These are phyloP conservation scores for Andrena bicolor DNA, from an alignment of 2,888 invertebrate genomes.

Conservation along the genomic window DNA sequence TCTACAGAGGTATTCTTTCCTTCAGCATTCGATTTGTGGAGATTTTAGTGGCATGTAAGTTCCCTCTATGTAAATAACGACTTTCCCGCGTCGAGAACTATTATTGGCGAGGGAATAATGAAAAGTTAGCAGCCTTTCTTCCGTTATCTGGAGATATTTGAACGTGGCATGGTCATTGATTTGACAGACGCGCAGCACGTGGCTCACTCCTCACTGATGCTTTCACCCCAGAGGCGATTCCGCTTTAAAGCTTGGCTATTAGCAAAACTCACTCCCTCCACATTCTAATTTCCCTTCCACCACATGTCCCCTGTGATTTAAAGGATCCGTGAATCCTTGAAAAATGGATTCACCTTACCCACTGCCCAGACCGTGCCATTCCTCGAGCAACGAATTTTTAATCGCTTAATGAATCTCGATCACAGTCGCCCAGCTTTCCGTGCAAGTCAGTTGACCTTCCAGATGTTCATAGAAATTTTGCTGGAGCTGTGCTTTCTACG, in stretches of 20 bases:
- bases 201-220: constrained; percentile 20
- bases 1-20: background rate
- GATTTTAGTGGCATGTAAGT: background rate
- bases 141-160: constrained; percentile 13
- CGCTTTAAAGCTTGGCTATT: constrained; percentile 27
- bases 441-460: background rate
- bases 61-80: background rate
- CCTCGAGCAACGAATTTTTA: background rate
- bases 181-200: constrained; percentile 46
- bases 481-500: background rate
- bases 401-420: background rate
- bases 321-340: background rate
- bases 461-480: background rate
- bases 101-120: background rate
- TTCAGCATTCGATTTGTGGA: no score
- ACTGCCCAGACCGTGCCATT: constrained; percentile 7
- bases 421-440: background rate
- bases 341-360: no score
- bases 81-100: background rate
- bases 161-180: constrained; percentile 20
- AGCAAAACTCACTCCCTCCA: constrained; percentile 22
- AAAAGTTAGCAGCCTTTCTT: background rate
- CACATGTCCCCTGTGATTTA: background rate
- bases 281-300: constrained; percentile 21
- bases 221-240: background rate